Base-by-base conservation (phyloP, 2,113 vertebrate species). In the Pteropus alecto region DNA sequence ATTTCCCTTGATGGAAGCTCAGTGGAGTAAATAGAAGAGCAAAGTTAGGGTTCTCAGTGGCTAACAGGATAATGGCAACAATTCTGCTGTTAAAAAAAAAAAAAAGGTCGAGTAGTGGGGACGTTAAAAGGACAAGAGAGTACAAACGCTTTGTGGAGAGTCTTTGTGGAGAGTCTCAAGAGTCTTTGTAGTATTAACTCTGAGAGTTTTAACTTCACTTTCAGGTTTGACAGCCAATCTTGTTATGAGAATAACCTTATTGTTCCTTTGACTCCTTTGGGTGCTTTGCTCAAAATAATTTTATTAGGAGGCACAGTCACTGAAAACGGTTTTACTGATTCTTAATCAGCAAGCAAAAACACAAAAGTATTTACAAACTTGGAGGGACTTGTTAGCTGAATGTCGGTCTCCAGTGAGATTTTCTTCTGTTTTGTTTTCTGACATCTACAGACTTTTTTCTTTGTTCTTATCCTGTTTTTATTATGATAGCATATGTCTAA, bases 241-340 rank as follows among this genome's bases (percentile, higher is more conserved):
- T 94, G 67, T 76, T 84, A 60, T 83, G 21, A 95, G 43, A 85
- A 93, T 93, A 95, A 95, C 58, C 15, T 92, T 71, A 92, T 74
- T 94, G 41, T 90, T 96, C 33, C 7, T 54, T 6, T 35, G 43
- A 18, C 30, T 94, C 71, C 81, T 92, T 70, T 90, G n/a, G 79
- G 56, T 67, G 2, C 7, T 60, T 79, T 86, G 19, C 28, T 78
- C 38, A 46, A 82, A 90, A 88, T 93, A 85, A 96, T 86, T 91
- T 85, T 82, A 21, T 65, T 74, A 82, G 56, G 73, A 77, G 24
- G 30, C 38, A 54, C 21, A 74, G n/a, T 38, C n/a, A 83, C 30
- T 86, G 68, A 87, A 56, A 33, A 68, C 7, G 84, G 60, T 86
- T 95, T 95, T 86, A 74, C 60, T 83, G 78, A 78, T 78, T 88